Percentiles rank a stretch among this genome's conserved stretches.
Conservation (phyloP, 2,113 vertebrate species). For the Pogonocichla stellata region DNA sequence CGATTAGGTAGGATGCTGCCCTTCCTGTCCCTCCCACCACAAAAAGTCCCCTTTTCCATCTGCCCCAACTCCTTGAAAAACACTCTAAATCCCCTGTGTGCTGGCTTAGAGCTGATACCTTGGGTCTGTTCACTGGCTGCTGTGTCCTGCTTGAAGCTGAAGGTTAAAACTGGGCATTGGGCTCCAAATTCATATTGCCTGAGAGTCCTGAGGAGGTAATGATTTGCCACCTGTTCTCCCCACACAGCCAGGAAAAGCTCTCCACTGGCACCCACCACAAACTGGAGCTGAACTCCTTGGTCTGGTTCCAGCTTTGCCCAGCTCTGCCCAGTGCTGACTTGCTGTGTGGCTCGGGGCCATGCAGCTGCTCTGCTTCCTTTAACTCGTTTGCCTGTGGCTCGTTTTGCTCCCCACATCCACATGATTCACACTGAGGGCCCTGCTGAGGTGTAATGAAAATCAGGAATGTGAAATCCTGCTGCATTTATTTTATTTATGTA, state of each 20-base stretch:
- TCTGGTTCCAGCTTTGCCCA: not conserved
- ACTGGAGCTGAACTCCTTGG: not conserved
- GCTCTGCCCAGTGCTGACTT: constrained; percentile 1
- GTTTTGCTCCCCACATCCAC: not conserved
- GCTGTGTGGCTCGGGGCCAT: constrained; percentile 35
- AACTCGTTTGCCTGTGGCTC: not conserved
- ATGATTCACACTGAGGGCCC: fast-evolving
- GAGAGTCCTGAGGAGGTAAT: not conserved
- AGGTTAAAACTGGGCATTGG: not conserved
- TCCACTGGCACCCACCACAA: not conserved
- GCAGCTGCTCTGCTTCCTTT: constrained; percentile 57
- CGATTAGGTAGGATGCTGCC: constrained; percentile 82
- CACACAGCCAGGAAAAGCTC: not conserved
- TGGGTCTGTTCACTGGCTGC: fast-evolving
- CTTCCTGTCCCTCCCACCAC: not conserved
- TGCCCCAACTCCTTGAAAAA: not conserved
- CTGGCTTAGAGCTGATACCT: not conserved
- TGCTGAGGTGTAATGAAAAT: not conserved
- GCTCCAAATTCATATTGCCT: not conserved
- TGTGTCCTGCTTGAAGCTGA: not conserved
- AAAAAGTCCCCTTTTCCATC: not conserved
- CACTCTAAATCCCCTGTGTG: not conserved
- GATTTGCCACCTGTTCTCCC: not conserved
- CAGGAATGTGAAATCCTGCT: not conserved
- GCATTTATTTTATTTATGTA: not conserved